Evolutionary conservation across 2,888 invertebrate species (phyloP), one percentile per base, ranked within the genome.

Genomic region (Phytoseiulus persimilis): DNA sequence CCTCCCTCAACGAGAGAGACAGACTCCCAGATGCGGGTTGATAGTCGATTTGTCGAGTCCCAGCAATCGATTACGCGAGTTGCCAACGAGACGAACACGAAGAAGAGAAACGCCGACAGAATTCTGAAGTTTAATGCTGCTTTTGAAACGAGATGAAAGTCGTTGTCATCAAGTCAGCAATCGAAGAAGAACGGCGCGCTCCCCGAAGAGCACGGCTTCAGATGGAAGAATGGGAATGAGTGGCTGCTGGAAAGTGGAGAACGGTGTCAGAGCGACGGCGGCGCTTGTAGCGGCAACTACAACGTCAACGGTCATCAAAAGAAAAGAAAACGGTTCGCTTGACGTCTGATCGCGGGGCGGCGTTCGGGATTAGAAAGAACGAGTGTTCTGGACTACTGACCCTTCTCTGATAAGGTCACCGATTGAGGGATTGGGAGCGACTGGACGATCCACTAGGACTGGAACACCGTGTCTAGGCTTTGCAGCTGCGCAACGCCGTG

Each of bases 261-360:
- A 65, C 65, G 65, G 65, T 65, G 65, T 65, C 65, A 65, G 65
- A 14, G 65, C 65, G 65, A 65, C 65, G 65, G 14, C 65, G 23
- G 65, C 28, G 28, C 11, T 28, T 14, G 28, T 28, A 28, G 65
- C 65, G 65, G 65, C 65, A 65, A 65, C 65, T 65, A 65, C 65
- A 65, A 65, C 65, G 65, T 65, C 65, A 65, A 65, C 65, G 65
- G 65, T 65, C 65, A 65, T 65, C 65, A 65, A 65, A 65, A 65
- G 65, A 65, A 65, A 65, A 65, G 65, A 65, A 65, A 65, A 65
- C 65, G 65, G 65, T 65, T 65, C 65, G 65, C 65, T 18, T 65
- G 23, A 65, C 14, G 65, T 65, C 65, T 65, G 65, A 65, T 65
- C 65, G 65, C 28, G 65, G 65, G 65, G 65, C 65, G 65, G 65